These are phyloP conservation scores for Poecilobothrus nobilitatus DNA, from an alignment of 2,888 invertebrate species.

Conservation along the genomic window DNA sequence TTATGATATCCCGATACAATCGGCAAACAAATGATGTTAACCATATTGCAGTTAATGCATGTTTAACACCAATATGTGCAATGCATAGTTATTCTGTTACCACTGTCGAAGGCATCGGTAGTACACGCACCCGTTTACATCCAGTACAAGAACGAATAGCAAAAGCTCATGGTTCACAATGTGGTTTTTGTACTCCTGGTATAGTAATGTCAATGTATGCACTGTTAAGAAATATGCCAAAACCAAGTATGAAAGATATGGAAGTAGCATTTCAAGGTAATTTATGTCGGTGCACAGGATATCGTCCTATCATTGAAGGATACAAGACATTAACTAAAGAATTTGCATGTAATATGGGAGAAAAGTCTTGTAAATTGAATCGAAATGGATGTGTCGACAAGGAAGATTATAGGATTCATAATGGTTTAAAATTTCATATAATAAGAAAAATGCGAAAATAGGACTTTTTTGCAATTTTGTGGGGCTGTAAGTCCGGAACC, in stretches of 20 bases:
- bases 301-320: constrained; percentile 86
- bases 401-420: constrained; percentile 16
- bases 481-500: too few species aligned
- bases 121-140: constrained; percentile 65
- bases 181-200: constrained; percentile 92
- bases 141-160: constrained; percentile 83
- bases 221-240: constrained; percentile 61
- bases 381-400: constrained; percentile 29
- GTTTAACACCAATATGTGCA: constrained; percentile 76
- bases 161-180: constrained; percentile 87
- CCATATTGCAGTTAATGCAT: constrained; percentile 80
- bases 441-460: too few species aligned
- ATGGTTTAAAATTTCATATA: too few species aligned
- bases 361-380: constrained; percentile 55
- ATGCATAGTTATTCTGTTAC: constrained; percentile 84
- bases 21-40: constrained; percentile 47
- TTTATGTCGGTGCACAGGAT: constrained; percentile 89
- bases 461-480: too few species aligned
- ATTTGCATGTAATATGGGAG: constrained; percentile 55
- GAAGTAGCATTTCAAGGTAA: constrained; percentile 76
- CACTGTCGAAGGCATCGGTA: constrained; percentile 90
- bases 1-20: constrained; percentile 75
- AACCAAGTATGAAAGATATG: constrained; percentile 65
- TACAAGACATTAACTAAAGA: constrained; percentile 76
- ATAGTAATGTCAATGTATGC: constrained; percentile 97